Base-by-base conservation (phyloP, 2,888 invertebrate species). In the Campaea margaritaria region DNA sequence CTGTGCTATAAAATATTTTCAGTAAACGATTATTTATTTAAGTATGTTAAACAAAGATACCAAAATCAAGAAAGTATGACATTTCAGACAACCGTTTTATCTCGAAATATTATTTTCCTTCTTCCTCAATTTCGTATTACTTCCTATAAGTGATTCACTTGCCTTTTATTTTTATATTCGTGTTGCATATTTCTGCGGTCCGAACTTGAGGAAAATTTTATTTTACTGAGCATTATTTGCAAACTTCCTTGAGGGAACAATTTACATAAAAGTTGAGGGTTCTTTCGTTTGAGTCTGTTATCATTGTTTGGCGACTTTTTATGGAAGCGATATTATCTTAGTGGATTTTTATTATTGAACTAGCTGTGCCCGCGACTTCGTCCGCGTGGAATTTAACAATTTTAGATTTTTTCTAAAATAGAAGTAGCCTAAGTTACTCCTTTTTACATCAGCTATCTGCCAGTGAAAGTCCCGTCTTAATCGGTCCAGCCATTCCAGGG, bases 231-330 rank as follows among this genome's bases (percentile, higher is more conserved):
- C 56, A 62, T 65, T 64, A 65, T 62, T 63, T 55, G 56, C 54
- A 42, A 61, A 65, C 53, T 65, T 62, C 55, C 51, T 14, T 51
- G 43, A 46, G 45, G 56, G 53, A 66, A 64, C 60, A 66, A 71
- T 69, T 59, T 68, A 69, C 62, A 62, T 69, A 68, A 71, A 71
- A 71, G 61, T 68, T 69, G 63, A 58, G 56, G 51, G 57, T 49
- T 39, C 27, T 39, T 44, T 51, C 31, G 49, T 60, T 53, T 53
- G 61, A 69, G 53, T 66, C 49, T 57, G 57, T 62, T 70, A 60
- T 67, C 66, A 67, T 70, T 70, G 67, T 62, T 49, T 5, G 53
- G 27, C 11, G 39, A 13, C 52, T 39, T 56, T 57, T 49, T 38
- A 49, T 44, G 49, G 2, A 7, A n/a, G 69, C 66, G 66, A 59